These are phyloP conservation scores for Eurytoma adleriae DNA, from an alignment of 2,888 invertebrate species.

Conservation along the genomic window DNA sequence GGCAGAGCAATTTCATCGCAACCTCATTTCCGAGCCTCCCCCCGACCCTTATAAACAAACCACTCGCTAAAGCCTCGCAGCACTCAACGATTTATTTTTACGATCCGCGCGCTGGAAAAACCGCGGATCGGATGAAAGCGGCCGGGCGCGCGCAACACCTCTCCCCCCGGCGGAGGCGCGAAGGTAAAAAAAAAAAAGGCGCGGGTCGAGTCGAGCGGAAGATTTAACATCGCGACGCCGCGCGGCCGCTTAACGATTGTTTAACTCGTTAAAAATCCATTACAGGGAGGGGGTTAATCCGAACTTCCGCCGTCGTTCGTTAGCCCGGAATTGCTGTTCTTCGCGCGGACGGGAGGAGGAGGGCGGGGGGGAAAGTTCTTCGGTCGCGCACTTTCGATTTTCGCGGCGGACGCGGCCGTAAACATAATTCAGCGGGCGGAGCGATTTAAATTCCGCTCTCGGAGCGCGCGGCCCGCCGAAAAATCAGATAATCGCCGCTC, in stretches of 20 bases:
- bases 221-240: conserved; percentile 61
- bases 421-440: conserved; percentile 47
- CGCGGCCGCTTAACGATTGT: conserved; percentile 72
- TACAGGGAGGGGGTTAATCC: conserved; percentile 61
- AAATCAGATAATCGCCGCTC: conserved; percentile 51
- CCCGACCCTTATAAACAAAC: conserved; percentile 29
- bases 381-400: conserved; percentile 35
- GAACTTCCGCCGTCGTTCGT: conserved; percentile 66
- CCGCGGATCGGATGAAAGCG: not conserved
- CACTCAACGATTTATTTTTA: conserved; percentile 49
- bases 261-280: conserved; percentile 71
- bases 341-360: conserved; percentile 42
- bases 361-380: conserved; percentile 60
- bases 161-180: not conserved
- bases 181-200: conserved; percentile 33
- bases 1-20: conserved; percentile 36
- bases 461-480: conserved; percentile 21
- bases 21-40: conserved; percentile 1
- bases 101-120: conserved; percentile 9
- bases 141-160: not conserved
- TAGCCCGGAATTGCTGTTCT: conserved; percentile 65
- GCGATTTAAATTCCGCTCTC: conserved; percentile 47
- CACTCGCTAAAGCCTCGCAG: conserved; percentile 42
- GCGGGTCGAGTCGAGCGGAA: conserved; percentile 46
- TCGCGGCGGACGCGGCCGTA: conserved; percentile 37